Conservation (phyloP, 2,113 vertebrate genomes). For the Shinisaurus crocodilurus region DNA sequence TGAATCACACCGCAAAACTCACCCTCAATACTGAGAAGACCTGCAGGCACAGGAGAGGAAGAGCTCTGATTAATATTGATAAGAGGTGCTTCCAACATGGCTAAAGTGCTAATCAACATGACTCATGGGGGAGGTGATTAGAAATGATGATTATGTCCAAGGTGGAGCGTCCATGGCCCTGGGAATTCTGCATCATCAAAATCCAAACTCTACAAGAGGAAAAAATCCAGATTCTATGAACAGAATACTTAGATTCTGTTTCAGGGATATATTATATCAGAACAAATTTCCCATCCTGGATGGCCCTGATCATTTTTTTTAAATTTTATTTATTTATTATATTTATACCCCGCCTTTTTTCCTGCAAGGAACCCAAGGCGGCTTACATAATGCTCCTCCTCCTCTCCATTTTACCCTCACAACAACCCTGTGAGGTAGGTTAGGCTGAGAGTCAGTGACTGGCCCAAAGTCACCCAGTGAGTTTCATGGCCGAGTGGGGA, state of each 20-base stretch:
- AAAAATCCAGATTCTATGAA: not conserved
- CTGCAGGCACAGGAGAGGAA: constrained; percentile 4
- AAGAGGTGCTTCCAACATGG: constrained; percentile 22
- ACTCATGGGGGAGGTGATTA: constrained; percentile 19
- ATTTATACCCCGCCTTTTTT: no score
- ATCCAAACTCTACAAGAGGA: not conserved
- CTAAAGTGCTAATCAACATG: constrained; percentile 36
- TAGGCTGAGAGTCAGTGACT: no score
- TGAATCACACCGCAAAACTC: not conserved
- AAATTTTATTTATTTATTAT: no score
- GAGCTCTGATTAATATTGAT: constrained; percentile 36
- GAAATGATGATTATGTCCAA: constrained; percentile 27
- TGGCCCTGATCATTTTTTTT: not conserved
- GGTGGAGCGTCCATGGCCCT: not conserved
- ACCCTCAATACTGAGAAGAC: not conserved
- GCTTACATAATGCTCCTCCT: no score
- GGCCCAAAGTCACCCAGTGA: no score
- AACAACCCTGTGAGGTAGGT: no score
- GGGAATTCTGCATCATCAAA: not conserved
- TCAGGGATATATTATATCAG: not conserved
- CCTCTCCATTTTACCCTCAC: no score
- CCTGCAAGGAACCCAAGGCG: no score
- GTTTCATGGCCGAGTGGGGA: no score
- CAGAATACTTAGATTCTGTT: not conserved
- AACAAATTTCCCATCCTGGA: not conserved